These are phyloP conservation scores for Agrochola litura DNA, from an alignment of 2,888 invertebrate species.

Conservation along the genomic window DNA sequence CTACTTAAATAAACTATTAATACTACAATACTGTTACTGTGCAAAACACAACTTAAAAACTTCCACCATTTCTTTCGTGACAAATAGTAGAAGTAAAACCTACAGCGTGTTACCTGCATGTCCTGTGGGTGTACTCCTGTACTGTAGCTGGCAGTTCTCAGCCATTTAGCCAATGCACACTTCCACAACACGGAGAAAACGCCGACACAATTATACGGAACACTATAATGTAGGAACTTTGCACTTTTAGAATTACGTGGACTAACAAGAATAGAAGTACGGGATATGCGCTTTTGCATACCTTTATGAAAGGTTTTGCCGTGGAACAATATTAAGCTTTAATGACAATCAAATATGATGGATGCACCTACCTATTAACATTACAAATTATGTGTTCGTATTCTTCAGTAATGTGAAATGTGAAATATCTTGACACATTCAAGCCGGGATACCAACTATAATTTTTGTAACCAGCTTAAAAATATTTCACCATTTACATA, in stretches of 20 bases:
- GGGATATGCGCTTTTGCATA: not conserved
- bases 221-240: constrained; percentile 44
- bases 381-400: not conserved
- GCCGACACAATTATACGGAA: constrained; percentile 49
- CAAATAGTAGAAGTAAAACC: constrained; percentile 25
- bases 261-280: constrained; percentile 14
- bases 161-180: constrained; percentile 69
- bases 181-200: constrained; percentile 53
- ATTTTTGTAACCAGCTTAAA: not conserved
- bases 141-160: constrained; percentile 69
- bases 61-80: not conserved
- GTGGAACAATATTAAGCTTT: not conserved
- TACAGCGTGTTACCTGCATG: constrained; percentile 54
- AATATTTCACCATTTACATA: not conserved
- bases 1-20: constrained; percentile 15
- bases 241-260: constrained; percentile 25
- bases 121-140: constrained; percentile 72
- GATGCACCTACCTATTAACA: not conserved
- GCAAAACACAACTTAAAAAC: constrained; percentile 2
- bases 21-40: not conserved
- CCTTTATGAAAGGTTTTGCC: not conserved
- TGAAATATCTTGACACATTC: not conserved
- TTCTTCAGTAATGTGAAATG: not conserved
- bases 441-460: not conserved
- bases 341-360: not conserved